Evolutionary conservation across 2,113 vertebrate species (phyloP).

Genomic region (Stigmatopora argus): DNA sequence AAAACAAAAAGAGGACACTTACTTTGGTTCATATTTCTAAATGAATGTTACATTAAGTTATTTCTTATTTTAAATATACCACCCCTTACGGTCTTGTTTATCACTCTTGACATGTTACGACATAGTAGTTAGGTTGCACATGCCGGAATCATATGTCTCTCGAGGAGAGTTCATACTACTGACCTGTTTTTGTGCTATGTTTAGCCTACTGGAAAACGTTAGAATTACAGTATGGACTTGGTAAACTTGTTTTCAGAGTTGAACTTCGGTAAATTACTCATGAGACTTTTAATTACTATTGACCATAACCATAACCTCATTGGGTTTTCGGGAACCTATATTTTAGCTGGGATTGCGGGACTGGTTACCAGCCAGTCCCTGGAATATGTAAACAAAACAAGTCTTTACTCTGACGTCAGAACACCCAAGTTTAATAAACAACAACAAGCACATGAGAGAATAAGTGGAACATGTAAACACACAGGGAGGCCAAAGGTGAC

Average conservation of each 20-base stretch:
- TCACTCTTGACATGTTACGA: not conserved
- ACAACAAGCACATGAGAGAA: not conserved
- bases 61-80: too few species aligned
- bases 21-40: not conserved
- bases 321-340: not conserved
- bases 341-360: not conserved
- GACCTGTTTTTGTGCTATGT: constrained; percentile 35
- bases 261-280: not conserved
- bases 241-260: not conserved
- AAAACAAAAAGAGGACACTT: not conserved
- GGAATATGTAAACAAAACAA: too few species aligned
- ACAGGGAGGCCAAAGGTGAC: not conserved
- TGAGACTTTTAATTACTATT: not conserved
- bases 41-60: not conserved
- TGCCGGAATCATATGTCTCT: not conserved
- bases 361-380: not conserved
- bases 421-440: too few species aligned
- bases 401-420: too few species aligned
- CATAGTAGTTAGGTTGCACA: not conserved
- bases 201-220: constrained; percentile 20
- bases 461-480: not conserved
- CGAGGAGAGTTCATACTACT: constrained; percentile 35
- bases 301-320: not conserved
- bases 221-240: constrained; percentile 41
- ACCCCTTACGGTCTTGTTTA: not conserved